Evolutionary conservation across 2,888 invertebrate species (phyloP).

Genomic region (Stramonita haemastoma): DNA sequence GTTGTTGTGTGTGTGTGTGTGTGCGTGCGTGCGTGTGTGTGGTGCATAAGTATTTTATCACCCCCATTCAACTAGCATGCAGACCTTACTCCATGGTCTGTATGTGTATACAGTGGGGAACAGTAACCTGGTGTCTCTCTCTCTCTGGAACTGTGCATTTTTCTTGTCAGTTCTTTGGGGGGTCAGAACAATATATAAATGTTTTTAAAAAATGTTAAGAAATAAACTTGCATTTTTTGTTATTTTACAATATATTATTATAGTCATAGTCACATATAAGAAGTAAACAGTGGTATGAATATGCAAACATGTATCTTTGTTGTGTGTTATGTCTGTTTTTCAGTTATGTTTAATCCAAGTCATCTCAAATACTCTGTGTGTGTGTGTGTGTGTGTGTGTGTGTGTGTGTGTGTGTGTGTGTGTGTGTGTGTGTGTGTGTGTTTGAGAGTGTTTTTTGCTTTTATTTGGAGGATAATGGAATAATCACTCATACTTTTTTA

Average conservation of each 20-base stretch:
- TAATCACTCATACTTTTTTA: no score
- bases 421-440: neutral
- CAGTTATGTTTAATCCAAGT: no score
- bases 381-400: neutral
- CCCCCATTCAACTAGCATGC: conserved; percentile 24
- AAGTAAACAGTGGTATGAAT: no score
- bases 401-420: neutral
- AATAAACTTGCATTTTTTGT: no score
- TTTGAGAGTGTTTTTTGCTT: no score
- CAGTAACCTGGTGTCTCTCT: neutral
- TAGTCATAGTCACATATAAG: no score
- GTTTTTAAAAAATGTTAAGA: no score
- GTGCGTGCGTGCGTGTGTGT: neutral
- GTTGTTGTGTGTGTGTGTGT: neutral
- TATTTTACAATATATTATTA: no score
- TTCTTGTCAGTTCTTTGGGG: neutral
- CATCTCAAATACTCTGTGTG: neutral
- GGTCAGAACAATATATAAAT: neutral
- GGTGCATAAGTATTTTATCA: no score
- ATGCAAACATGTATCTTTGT: no score
- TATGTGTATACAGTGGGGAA: conserved; percentile 33
- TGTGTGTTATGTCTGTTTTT: no score
- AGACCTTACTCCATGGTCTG: neutral
- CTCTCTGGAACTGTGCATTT: neutral
- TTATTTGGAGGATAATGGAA: no score